Evolutionary conservation across 2,113 vertebrate genomes (phyloP), one percentile per base, ranked within the genome.

Genomic region (Chloropsis hardwickii): DNA sequence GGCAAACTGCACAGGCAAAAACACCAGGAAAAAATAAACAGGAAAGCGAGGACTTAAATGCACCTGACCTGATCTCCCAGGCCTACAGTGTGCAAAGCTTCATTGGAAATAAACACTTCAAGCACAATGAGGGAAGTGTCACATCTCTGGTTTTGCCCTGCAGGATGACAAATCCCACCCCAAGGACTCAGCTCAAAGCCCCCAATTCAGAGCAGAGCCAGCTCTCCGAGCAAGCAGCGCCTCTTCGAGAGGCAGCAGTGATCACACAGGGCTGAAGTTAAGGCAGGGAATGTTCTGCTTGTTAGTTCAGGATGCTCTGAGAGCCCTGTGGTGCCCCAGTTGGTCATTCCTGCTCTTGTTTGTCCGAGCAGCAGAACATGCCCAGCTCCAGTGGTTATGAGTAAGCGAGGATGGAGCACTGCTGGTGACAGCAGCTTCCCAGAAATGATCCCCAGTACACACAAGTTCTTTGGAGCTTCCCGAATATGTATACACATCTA

Each of bases 401-500:
- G 62, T 77, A 88, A 92, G 80, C 2, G 9, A 28, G 48, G 22
- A 73, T 54, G 29, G 67, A 83, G 67, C 24, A 5, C 62, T 81
- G 28, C 50, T 84, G 92, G 88, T 90, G 81, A 91, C 82, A 79
- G 82, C 86, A 71, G 77, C 83, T 97, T 92, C 93, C 89, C 79
- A 95, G 71, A 94, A 78, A 84, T 5, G 10, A 84, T 76, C 87
- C 72, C 3, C 56, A 31, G 18, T 1, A 45, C 62, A 56, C 57
- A 35, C 13, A 37, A 58, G 9, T 24, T 22, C 85, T 88, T 57
- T 5, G 29, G 54, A 71, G 33, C 35, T 73, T 86, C 86, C 76
- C 71, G 73, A 61, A 40, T n/a, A 39, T 4, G 6, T 69, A 28
- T 27, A 70, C 56, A 47, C 71, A 73, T 80, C 54, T 58, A 73